Conservation (phyloP, 2,113 vertebrate genomes). For the Scartelaos histophorus region DNA sequence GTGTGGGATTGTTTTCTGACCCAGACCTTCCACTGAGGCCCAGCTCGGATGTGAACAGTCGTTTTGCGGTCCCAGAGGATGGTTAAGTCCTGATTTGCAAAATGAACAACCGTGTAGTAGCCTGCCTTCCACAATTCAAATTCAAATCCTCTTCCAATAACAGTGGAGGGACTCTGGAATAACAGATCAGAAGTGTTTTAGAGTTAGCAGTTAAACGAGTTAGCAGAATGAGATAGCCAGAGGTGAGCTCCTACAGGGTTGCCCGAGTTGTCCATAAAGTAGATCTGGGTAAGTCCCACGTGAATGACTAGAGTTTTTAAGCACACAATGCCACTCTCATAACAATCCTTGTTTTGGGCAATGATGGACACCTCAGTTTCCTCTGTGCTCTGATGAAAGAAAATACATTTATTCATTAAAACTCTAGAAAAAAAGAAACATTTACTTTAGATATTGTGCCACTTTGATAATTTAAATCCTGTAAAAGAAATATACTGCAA, state of each 20-base stretch:
- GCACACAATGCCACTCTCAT: slow-evolving; percentile 96
- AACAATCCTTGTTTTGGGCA: slow-evolving; percentile 95
- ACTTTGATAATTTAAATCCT: not conserved
- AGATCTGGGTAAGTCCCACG: slow-evolving; percentile 89
- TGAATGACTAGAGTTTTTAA: slow-evolving; percentile 93
- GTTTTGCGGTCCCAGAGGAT: slow-evolving; percentile 97
- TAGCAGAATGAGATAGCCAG: not conserved
- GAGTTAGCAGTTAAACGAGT: not conserved
- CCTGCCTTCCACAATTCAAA: slow-evolving; percentile 94
- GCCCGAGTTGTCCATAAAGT: slow-evolving; percentile 88
- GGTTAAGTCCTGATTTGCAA: slow-evolving; percentile 88
- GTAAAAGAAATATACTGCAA: not conserved
- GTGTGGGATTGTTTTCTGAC: not conserved
- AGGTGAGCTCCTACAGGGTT: slow-evolving; percentile 81
- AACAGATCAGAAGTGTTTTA: slow-evolving; percentile 3
- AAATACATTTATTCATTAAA: slow-evolving; percentile 23
- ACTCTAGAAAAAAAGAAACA: not conserved
- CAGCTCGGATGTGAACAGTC: slow-evolving; percentile 91
- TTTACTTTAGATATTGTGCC: not conserved
- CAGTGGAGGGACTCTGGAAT: slow-evolving; percentile 76
- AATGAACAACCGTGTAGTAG: slow-evolving; percentile 89
- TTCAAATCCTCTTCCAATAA: slow-evolving; percentile 78
- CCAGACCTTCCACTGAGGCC: slow-evolving; percentile 92
- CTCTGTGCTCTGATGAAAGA: slow-evolving; percentile 81
- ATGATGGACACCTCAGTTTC: slow-evolving; percentile 89